phyloP scores from a whole-genome alignment of 2,888 invertebrate genomes.

The Pachliopta kotzebuea region DNA sequence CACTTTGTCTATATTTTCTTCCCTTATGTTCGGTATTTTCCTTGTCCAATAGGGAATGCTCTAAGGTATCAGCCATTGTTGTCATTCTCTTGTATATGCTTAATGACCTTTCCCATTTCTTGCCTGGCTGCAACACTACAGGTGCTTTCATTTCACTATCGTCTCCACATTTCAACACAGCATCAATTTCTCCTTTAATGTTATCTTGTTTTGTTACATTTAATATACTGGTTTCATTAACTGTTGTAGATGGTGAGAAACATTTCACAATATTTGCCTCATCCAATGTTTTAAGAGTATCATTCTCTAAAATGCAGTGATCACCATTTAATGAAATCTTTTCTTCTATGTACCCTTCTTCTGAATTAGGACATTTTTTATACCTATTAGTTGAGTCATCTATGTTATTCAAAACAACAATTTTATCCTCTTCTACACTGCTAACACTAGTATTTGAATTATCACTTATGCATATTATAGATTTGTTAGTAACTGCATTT shows the following conservation, averaged over 20 bases:
- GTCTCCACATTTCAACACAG: constrained; percentile 28
- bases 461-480: constrained; percentile 50
- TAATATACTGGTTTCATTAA: background rate
- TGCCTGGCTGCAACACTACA: constrained; percentile 82
- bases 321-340: background rate
- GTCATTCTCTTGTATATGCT: constrained; percentile 79
- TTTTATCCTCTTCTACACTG: constrained; percentile 51
- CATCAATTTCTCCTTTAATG: too few relatives aligned
- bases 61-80: constrained; percentile 59
- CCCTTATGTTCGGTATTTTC: constrained; percentile 67
- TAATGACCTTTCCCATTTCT: constrained; percentile 84
- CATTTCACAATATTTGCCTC: background rate
- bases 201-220: constrained; percentile 30
- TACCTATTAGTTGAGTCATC: constrained; percentile 27
- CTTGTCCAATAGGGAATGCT: constrained; percentile 64
- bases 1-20: constrained; percentile 78
- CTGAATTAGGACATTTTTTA: constrained; percentile 5
- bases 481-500: constrained; percentile 52
- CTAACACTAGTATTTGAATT: constrained; percentile 45
- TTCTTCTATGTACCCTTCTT: background rate
- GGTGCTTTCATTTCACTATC: constrained; percentile 45
- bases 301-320: background rate
- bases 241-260: background rate
- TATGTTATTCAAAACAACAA: constrained; percentile 36
- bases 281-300: background rate